Conservation (phyloP, 2,113 vertebrate genomes). For the Aegypius monachus region DNA sequence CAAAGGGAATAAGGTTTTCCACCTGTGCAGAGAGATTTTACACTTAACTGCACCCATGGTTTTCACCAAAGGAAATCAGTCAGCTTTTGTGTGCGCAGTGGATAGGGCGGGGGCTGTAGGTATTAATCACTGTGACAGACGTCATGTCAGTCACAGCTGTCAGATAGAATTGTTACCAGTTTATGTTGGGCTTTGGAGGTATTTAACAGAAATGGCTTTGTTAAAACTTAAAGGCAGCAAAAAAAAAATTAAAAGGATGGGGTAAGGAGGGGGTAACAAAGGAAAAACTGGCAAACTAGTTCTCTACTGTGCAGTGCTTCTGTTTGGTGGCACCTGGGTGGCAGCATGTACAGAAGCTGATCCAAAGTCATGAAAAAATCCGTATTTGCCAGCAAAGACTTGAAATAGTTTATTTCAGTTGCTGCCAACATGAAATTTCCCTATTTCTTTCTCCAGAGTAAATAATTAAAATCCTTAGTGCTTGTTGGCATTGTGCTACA, state of each 20-base stretch:
- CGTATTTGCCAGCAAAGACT: not conserved
- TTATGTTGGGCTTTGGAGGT: not conserved
- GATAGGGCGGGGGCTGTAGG: not conserved
- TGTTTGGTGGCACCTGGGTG: not conserved
- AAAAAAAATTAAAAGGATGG: not conserved
- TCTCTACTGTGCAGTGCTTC: not conserved
- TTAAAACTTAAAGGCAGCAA: not conserved
- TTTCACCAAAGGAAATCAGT: not conserved
- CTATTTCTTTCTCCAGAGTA: not conserved
- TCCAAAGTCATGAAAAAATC: not conserved
- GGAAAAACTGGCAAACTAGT: not conserved
- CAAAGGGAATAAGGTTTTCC: slow-evolving; percentile 30
- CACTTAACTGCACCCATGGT: slow-evolving; percentile 20
- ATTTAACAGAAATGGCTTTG: slow-evolving; percentile 1
- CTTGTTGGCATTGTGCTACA: not conserved
- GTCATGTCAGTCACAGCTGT: not conserved
- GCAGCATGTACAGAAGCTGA: not conserved
- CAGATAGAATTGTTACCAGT: not conserved
- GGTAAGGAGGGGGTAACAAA: not conserved
- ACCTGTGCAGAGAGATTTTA: slow-evolving; percentile 35
- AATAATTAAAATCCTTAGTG: slow-evolving; percentile 21
- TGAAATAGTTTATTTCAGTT: not conserved
- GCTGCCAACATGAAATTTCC: not conserved
- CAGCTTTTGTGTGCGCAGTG: not conserved
- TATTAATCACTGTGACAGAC: slow-evolving; percentile 27